These are phyloP conservation scores for Microctonus hyperodae DNA, from an alignment of 2,888 invertebrate species.

Conservation along the genomic window DNA sequence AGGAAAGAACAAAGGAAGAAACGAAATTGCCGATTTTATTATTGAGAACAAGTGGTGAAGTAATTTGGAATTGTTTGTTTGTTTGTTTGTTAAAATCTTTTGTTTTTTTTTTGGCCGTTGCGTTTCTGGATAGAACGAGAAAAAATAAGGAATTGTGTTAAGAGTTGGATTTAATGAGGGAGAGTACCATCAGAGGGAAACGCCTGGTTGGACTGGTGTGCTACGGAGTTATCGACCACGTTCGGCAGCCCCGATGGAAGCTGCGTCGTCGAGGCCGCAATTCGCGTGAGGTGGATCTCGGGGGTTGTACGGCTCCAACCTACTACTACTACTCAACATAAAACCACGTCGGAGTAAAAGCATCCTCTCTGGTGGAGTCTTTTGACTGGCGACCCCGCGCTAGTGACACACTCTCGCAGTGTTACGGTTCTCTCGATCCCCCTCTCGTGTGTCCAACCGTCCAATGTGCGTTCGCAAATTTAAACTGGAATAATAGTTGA, in stretches of 20 bases:
- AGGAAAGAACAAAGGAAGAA: neutral
- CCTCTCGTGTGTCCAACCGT: neutral
- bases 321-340: slow-evolving; percentile 4
- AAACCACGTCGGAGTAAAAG: slow-evolving; percentile 11
- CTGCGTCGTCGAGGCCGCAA: slow-evolving; percentile 30
- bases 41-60: too few species aligned
- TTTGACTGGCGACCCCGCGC: slow-evolving; percentile 5
- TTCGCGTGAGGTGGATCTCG: slow-evolving; percentile 22
- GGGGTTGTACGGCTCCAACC: slow-evolving; percentile 23
- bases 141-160: neutral
- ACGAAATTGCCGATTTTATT: too few species aligned
- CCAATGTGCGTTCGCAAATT: neutral
- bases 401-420: slow-evolving; percentile 6
- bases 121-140: neutral
- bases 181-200: slow-evolving; percentile 15
- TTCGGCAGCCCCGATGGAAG: slow-evolving; percentile 27
- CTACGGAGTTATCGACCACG: slow-evolving; percentile 31
- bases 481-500: neutral
- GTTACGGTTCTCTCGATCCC: neutral
- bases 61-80: too few species aligned
- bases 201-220: slow-evolving; percentile 24
- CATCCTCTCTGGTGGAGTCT: slow-evolving; percentile 12
- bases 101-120: neutral
- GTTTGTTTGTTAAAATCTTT: too few species aligned
- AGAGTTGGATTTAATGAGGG: neutral